Conservation (phyloP, 2,888 invertebrate genomes). For the Drosophila neonasuta region DNA sequence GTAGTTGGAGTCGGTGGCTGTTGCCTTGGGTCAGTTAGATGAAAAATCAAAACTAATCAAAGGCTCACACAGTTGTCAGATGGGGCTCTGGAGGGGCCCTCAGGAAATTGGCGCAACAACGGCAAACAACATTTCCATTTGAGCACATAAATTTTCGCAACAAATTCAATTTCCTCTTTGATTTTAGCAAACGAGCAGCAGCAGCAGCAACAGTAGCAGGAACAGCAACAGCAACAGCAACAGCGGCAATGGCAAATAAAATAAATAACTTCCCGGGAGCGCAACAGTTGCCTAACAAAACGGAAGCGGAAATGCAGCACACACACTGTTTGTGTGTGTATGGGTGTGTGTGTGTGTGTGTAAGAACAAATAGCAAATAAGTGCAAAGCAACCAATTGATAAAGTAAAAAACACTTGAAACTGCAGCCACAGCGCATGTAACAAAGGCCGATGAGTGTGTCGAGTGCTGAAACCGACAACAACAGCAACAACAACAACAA, state of each 20-base stretch:
- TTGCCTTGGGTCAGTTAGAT: slow-evolving; percentile 48
- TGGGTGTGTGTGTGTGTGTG: slow-evolving; percentile 39
- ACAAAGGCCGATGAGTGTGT: slow-evolving; percentile 66
- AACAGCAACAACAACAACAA: slow-evolving; percentile 47
- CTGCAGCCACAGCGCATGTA: slow-evolving; percentile 54
- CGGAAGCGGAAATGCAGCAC: slow-evolving; percentile 72
- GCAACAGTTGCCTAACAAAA: slow-evolving; percentile 76
- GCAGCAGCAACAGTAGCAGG: slow-evolving; percentile 29
- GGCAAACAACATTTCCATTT: slow-evolving; percentile 74
- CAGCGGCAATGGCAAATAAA: slow-evolving; percentile 63
- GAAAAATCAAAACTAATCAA: slow-evolving; percentile 70
- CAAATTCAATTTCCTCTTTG: slow-evolving; percentile 78
- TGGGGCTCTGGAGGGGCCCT: slow-evolving; percentile 38
- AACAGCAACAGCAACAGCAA: slow-evolving; percentile 19
- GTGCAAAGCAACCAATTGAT: slow-evolving; percentile 77
- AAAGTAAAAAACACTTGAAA: slow-evolving; percentile 74
- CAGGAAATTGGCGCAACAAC: slow-evolving; percentile 71
- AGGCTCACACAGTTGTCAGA: slow-evolving; percentile 50
- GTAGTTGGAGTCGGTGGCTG: slow-evolving; percentile 8
- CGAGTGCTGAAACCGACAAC: slow-evolving; percentile 46
- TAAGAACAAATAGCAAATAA: slow-evolving; percentile 75
- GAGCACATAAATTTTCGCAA: slow-evolving; percentile 75
- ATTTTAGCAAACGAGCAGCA: slow-evolving; percentile 72
- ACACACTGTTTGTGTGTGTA: slow-evolving; percentile 26
- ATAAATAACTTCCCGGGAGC: slow-evolving; percentile 74